Percentiles rank a stretch among this genome's conserved stretches.
phyloP scores from a whole-genome alignment of 2,888 invertebrate species.

The Polymixis flavicincta region DNA sequence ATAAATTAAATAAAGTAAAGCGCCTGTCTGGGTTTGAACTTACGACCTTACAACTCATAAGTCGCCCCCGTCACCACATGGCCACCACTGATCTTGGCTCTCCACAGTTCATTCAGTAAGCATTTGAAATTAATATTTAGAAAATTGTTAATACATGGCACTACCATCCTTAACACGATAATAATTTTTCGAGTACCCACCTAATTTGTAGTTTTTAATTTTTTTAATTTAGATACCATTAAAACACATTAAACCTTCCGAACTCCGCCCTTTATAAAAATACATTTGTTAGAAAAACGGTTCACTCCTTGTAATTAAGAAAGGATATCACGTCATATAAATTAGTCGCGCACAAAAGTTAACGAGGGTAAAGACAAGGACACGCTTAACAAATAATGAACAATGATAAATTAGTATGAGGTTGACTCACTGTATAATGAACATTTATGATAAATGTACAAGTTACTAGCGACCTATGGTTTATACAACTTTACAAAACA shows the following conservation, averaged over 20 bases:
- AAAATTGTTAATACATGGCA: too few species aligned
- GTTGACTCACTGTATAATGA: slow-evolving; percentile 61
- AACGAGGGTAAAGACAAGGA: slow-evolving; percentile 45
- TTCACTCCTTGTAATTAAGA: slow-evolving; percentile 19
- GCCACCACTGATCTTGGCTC: too few species aligned
- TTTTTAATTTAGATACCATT: neutral
- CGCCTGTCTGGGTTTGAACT: too few species aligned
- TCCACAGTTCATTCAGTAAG: neutral
- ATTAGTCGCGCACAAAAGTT: slow-evolving; percentile 48
- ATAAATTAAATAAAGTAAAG: too few species aligned
- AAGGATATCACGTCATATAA: slow-evolving; percentile 42
- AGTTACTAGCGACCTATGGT: too few species aligned
- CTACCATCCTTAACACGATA: neutral
- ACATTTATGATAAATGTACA: slow-evolving; percentile 56
- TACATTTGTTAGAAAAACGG: slow-evolving; percentile 1
- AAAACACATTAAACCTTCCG: too few species aligned
- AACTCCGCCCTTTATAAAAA: neutral
- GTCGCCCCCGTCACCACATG: too few species aligned
- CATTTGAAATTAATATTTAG: neutral
- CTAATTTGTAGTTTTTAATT: neutral
- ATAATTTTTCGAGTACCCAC: neutral
- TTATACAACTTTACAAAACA: neutral
- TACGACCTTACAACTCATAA: too few species aligned
- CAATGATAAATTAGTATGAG: slow-evolving; percentile 67
- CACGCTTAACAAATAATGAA: slow-evolving; percentile 62